phyloP scores from a whole-genome alignment of 53 echinoderm and acorn worm species.

The Holothuria scabra region DNA sequence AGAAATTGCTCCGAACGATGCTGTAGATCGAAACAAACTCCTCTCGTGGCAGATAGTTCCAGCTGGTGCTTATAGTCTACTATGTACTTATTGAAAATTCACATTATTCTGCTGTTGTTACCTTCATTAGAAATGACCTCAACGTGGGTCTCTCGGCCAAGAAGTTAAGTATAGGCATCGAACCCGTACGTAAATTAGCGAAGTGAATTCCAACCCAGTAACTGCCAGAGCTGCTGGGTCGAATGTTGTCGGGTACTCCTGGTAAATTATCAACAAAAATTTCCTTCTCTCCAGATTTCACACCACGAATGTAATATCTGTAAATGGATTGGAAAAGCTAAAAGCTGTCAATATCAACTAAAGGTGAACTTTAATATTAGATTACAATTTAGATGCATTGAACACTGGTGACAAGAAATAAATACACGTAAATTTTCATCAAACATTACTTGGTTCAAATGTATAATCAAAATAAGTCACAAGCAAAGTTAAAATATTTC shows the following conservation, averaged over 20 bases:
- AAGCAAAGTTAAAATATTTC: too few relatives aligned
- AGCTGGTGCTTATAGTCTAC: too few relatives aligned
- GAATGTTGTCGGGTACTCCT: conserved; percentile 86
- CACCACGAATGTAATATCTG: conserved; percentile 77
- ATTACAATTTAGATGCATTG: too few relatives aligned
- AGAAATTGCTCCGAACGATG: conserved; percentile 68
- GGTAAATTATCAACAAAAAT: conserved; percentile 74
- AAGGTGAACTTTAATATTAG: neutral
- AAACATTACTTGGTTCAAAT: too few relatives aligned
- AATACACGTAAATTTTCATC: too few relatives aligned
- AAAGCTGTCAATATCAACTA: neutral
- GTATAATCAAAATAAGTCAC: too few relatives aligned
- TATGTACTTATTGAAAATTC: neutral
- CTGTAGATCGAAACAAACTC: conserved; percentile 35
- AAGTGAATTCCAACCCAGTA: conserved; percentile 91
- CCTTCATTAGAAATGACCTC: conserved; percentile 27
- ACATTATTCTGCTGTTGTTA: neutral
- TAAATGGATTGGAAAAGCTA: too few relatives aligned
- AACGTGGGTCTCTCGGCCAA: conserved; percentile 19
- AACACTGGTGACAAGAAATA: too few relatives aligned
- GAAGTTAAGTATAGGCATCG: conserved; percentile 1
- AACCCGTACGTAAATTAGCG: conserved; percentile 56
- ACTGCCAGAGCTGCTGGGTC: conserved; percentile 81
- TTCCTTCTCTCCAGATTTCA: conserved; percentile 54
- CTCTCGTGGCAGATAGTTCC: conserved; percentile 53